Base-by-base conservation (phyloP, 64 coral and sea anemone genomes). In the Montipora efflorescens region DNA sequence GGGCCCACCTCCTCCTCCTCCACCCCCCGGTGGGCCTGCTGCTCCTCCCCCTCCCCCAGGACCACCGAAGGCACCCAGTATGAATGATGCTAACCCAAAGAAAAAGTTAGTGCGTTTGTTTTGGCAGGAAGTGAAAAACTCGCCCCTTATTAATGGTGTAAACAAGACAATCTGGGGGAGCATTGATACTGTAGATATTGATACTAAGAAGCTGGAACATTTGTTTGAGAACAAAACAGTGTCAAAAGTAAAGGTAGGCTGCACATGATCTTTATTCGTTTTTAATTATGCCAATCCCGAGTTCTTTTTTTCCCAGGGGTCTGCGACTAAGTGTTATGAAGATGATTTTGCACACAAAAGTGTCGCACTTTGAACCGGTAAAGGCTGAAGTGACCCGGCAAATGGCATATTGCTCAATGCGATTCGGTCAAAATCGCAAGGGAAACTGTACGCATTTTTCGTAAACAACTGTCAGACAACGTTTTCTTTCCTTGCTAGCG, bases 101-200 rank as follows among this genome's bases (percentile, higher is more conserved):
- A 99, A 99, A 92, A 99, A 99, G 53, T 71, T 99, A 58, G 98
- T 99, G 45, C 78, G 98, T n/a, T 59, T 99, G 25, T 99, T 99
- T 84, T 99, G 98, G 98, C 95, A 99, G 59, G 98, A 99, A 79
- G 98, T 99, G 14, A 99, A 96, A 59, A 99, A 99, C 77, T 99
- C 98, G 53, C 98, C 98, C 36, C 92, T 99, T 51, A 99, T 99
- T 36, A 99, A 99, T 58, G 98, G 98, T 15, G 95, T 99, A 3
- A 99, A 99, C 80, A 99, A 99, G 77, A 99, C 98, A 57, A 99
- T 99, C 48, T 99, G 98, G 98, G 98, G 98, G 12, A 92, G 79
- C 80, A 99, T 99, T 87, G 98, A 99, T 80, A 85, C 93, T 19
- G 98, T 99, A 11, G 98, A 99, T 44, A 90, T 99, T 22, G 98